Evolutionary conservation across 2,113 vertebrate genomes (phyloP).

Genomic region (Hippocampus abdominalis): DNA sequence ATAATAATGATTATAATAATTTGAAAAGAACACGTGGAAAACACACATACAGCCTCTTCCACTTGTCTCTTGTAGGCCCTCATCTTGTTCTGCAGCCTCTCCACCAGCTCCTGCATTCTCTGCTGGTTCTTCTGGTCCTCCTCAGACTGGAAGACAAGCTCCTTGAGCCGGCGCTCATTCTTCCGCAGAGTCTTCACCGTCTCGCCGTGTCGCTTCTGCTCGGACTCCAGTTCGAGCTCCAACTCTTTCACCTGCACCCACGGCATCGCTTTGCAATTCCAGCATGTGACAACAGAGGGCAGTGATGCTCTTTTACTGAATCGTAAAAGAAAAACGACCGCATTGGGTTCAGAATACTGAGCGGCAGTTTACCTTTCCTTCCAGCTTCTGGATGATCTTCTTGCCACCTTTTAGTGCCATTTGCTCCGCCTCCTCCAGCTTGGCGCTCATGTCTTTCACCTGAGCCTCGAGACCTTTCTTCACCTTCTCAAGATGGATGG

Average conservation of each 20-base stretch:
- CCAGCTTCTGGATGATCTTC: slow-evolving; percentile 78
- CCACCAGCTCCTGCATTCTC: slow-evolving; percentile 78
- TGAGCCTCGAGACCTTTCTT: slow-evolving; percentile 76
- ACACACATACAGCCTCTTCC: slow-evolving; percentile 71
- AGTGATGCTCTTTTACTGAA: not conserved
- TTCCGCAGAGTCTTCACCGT: slow-evolving; percentile 76
- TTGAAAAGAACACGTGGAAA: too few relatives aligned
- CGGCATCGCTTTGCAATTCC: not conserved
- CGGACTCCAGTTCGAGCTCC: slow-evolving; percentile 74
- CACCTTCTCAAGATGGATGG: slow-evolving; percentile 70
- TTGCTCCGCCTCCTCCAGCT: slow-evolving; percentile 77
- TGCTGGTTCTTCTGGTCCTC: slow-evolving; percentile 81
- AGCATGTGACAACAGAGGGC: not conserved
- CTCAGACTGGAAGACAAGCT: slow-evolving; percentile 78
- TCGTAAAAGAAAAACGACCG: not conserved
- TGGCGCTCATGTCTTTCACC: slow-evolving; percentile 69
- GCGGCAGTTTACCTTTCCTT: slow-evolving; percentile 66
- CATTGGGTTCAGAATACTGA: not conserved
- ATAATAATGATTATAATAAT: too few relatives aligned
- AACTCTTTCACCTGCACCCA: slow-evolving; percentile 72
- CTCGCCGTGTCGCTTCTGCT: slow-evolving; percentile 74
- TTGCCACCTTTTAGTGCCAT: slow-evolving; percentile 77
- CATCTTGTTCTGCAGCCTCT: slow-evolving; percentile 79
- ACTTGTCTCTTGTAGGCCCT: slow-evolving; percentile 82
- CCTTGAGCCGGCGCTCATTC: slow-evolving; percentile 77